Evolutionary conservation across 2,888 invertebrate species (phyloP).

Genomic region (Stenchaetothrips biformis): DNA sequence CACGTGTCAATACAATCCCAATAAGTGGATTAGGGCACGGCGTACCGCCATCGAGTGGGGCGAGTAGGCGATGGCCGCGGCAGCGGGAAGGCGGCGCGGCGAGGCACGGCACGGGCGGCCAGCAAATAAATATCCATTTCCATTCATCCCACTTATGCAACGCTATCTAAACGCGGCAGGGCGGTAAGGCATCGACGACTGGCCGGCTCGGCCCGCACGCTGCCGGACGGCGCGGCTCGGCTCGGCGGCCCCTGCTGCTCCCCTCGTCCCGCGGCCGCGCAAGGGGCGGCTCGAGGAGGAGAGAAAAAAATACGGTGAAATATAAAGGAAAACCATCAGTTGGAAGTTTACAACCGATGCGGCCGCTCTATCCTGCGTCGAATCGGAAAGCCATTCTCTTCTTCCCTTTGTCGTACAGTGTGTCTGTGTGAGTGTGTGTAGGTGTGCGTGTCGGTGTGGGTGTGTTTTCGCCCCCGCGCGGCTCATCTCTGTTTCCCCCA

Average conservation of each 20-base stretch:
- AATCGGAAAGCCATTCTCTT: neutral
- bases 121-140: slow-evolving; percentile 18
- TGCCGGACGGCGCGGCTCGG: neutral
- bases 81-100: neutral
- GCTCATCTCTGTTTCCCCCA: no score
- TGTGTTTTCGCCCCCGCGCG: no score
- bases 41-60: neutral
- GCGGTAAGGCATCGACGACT: neutral
- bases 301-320: no score
- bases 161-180: slow-evolving; percentile 20
- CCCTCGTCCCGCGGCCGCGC: neutral
- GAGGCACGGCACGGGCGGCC: neutral
- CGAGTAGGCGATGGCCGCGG: neutral
- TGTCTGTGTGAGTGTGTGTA: neutral
- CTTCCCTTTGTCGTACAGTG: neutral
- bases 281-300: neutral
- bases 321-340: no score
- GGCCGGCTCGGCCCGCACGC: no score
- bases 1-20: slow-evolving; percentile 23
- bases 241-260: neutral
- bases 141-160: slow-evolving; percentile 24
- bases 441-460: no score
- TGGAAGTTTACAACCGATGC: neutral
- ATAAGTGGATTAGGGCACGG: slow-evolving; percentile 11
- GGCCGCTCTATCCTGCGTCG: neutral